A percentile compares a stretch with the other conserved stretches of the same genome.
Evolutionary conservation across 2,797 vertebrate species (phyloP).

Genomic region (Spheniscus humboldti): DNA sequence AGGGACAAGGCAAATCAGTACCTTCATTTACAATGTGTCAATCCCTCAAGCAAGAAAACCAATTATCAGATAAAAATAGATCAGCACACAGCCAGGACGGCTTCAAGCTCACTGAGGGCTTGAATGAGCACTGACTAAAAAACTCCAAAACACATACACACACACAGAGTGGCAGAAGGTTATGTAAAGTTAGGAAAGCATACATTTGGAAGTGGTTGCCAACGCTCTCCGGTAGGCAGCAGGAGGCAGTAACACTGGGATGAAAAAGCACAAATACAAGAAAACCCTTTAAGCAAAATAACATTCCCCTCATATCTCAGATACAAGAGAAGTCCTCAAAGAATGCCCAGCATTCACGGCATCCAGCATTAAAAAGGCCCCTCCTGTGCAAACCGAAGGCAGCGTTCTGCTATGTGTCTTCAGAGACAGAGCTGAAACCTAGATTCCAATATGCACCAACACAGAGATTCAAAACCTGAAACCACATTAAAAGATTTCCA

Average conservation of each 20-base stretch:
- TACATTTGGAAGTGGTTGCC: not conserved
- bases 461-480: not conserved
- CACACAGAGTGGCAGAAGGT: not conserved
- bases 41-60: conserved; percentile 38
- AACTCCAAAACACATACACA: not conserved
- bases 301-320: not conserved
- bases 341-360: not conserved
- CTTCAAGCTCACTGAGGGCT: not conserved
- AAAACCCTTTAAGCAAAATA: not conserved
- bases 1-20: conserved; percentile 13
- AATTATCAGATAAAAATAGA: conserved; percentile 51
- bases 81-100: not conserved
- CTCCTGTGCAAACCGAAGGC: not conserved
- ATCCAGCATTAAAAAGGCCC: not conserved
- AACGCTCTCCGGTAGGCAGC: not conserved
- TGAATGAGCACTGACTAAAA: not conserved
- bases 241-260: not conserved
- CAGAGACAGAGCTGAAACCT: not conserved
- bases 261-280: not conserved
- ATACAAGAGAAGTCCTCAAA: not conserved
- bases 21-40: conserved; percentile 3
- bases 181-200: not conserved
- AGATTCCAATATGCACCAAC: not conserved
- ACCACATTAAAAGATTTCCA: not conserved
- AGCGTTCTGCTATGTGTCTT: not conserved